These are phyloP conservation scores for Lagopus muta DNA, from an alignment of 2,113 vertebrate genomes.

Conservation along the genomic window DNA sequence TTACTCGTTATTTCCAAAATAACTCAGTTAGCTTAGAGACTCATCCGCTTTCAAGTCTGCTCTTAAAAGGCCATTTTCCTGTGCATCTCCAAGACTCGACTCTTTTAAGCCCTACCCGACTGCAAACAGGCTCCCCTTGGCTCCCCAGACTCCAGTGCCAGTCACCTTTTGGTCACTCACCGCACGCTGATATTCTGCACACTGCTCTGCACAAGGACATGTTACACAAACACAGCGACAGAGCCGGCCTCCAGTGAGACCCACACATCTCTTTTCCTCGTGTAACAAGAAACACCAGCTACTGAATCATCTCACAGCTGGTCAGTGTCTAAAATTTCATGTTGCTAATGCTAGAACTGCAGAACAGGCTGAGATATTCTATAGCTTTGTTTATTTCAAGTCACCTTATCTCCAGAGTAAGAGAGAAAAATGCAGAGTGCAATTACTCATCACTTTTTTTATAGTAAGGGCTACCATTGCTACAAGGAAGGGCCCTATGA, in stretches of 20 bases:
- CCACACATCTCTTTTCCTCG: not conserved
- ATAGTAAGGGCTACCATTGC: not conserved
- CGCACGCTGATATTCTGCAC: not conserved
- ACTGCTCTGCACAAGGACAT: not conserved
- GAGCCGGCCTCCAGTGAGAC: not conserved
- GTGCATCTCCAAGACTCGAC: not conserved
- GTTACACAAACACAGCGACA: not conserved
- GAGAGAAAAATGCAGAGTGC: not conserved
- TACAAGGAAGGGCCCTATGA: not conserved
- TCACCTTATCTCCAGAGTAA: not conserved
- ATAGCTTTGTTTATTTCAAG: not conserved
- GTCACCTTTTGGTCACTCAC: not conserved
- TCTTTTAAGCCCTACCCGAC: not conserved
- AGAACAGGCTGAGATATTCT: not conserved
- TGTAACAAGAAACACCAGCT: not conserved
- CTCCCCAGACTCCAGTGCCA: fast-evolving
- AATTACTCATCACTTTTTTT: not conserved
- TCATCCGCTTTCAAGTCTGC: not conserved
- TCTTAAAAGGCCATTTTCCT: not conserved
- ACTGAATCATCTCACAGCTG: not conserved
- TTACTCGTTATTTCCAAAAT: not conserved
- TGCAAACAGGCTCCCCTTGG: not conserved
- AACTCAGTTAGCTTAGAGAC: not conserved
- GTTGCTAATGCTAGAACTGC: not conserved
- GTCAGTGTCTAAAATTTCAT: not conserved